Base-by-base conservation (phyloP, 2,888 invertebrate genomes). In the Calameuta idolon region DNA sequence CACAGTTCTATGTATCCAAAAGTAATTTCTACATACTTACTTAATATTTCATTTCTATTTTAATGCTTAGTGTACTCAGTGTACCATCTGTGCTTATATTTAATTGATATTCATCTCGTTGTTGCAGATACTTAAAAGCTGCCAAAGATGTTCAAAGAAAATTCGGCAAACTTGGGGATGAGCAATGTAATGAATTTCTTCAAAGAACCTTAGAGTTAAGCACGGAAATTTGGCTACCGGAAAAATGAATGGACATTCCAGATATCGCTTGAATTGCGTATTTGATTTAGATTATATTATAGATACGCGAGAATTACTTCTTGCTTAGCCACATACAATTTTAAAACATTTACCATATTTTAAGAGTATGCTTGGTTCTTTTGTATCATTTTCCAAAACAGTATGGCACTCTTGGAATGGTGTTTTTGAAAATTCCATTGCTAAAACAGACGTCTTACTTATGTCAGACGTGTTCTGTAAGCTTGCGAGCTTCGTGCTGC, bases 141-240 rank as follows among this genome's bases (percentile, higher is more conserved):
- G 93, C 93, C 35, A 93, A 92, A 87, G 92, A 93, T 77, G 86
- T 93, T 73, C 90, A 92, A 55, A 92, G 90, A 75, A 92, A 91
- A 81, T 92, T 92, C 83, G 92, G 92, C 12, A 89, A 91, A 75
- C 92, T 92, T 31, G 92, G 92, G 11, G 94, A 94, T 85, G 92
- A 92, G 69, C 92, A 93, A 79, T 92, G 93, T 78, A 93, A 92
- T 80, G 92, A 92, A 79, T 91, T 92, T 83, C 86, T 94, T 23
- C 88, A 91, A 79, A 90, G 92, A 75, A 89, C 92, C 78, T 87
- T 93, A 82, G 89, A 92, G 40, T 88, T 93, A 69, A 92, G 89
- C 77, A 91, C 92, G 33, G 93, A 93, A 85, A 87, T 93, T 81
- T 94, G 94, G 94, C 92, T 93, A 81, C 94, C 94, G 73, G 92